Evolutionary conservation across 1,140 invertebrate genomes (phyloP), one percentile per base, ranked within the genome.

Genomic region (Acyrthosiphon pisum): DNA sequence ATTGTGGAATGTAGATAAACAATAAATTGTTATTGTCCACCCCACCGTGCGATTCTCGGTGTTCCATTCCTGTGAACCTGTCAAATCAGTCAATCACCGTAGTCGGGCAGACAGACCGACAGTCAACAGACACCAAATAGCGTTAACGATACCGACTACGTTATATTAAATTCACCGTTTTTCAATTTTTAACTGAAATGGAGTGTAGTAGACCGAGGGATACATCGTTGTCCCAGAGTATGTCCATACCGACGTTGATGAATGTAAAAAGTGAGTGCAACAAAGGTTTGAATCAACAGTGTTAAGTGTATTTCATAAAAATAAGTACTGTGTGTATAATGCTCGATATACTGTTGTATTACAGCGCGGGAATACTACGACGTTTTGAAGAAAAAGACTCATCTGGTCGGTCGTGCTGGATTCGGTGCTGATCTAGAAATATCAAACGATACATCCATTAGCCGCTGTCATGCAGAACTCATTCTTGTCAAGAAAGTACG

Each of bases 351-450:
- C 30, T 68, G 14, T 76, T 83, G 2, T 35, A 56, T 41, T 93
- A 37, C n/a, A 83, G 83, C 89, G 0, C 35, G 30, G 3, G 60
- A 93, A 68, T 86, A 26, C 48, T 93, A 93, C 26, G 84, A 93
- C 8, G 14, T 93, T 0, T 91, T 91, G 30, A 60, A 7, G 3
- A 93, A 87, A 37, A 23, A 48, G 41, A 93, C 20, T 23, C 46
- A 93, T 30, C 14, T 87, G 11, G 44, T 93, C 4, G 81, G 35
- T 86, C 86, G 93, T 6, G 9, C 35, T 26, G 91, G 91, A 44
- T 93, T 93, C 6, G 50, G 91, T 91, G 93, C 76, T 46, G 90
- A 91, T 37, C 83, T 93, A 23, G 90, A 93, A 86, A 91, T 93
- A 86, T n/a, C 76, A 6, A n/a, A 53, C 6, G 93, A 93, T 86